phyloP scores from a whole-genome alignment of 1,140 invertebrate species.

The Drosophila kanapiae region DNA sequence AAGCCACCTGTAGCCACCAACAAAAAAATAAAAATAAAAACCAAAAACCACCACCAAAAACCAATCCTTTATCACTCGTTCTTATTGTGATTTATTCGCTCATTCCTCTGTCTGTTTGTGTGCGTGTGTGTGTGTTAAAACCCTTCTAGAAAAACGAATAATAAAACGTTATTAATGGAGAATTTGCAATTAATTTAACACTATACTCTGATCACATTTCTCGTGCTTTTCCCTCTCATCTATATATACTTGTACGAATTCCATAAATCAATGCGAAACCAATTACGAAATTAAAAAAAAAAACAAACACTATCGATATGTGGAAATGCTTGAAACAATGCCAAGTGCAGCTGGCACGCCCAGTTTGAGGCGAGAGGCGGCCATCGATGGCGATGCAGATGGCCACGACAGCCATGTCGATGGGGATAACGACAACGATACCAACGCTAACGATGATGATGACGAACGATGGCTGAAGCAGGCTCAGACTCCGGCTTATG shows the following conservation, averaged over 20 bases:
- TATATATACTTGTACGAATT: not conserved
- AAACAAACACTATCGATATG: conserved; percentile 4
- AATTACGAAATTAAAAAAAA: conserved; percentile 70
- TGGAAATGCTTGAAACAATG: conserved; percentile 36
- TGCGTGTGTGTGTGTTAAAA: conserved; percentile 21
- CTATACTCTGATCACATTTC: conserved; percentile 51
- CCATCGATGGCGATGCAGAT: conserved; percentile 60
- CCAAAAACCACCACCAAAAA: conserved; percentile 45
- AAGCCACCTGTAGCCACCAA: conserved; percentile 50
- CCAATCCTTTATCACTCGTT: conserved; percentile 39
- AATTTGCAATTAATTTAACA: conserved; percentile 46
- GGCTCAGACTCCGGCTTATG: conserved; percentile 37
- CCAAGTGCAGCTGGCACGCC: conserved; percentile 41
- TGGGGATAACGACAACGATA: conserved; percentile 28
- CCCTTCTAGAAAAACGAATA: conserved; percentile 22
- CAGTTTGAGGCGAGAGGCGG: conserved; percentile 48
- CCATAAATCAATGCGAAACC: conserved; percentile 56
- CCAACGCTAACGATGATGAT: conserved; percentile 42
- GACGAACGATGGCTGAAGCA: conserved; percentile 63
- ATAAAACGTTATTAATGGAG: conserved; percentile 32
- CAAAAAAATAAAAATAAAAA: conserved; percentile 29
- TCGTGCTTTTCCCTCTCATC: conserved; percentile 18
- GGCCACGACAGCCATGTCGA: conserved; percentile 35
- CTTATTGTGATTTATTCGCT: conserved; percentile 49
- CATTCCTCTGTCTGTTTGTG: conserved; percentile 23